These are phyloP conservation scores for Yponomeuta sedellus DNA, from an alignment of 2,888 invertebrate species.

Conservation along the genomic window DNA sequence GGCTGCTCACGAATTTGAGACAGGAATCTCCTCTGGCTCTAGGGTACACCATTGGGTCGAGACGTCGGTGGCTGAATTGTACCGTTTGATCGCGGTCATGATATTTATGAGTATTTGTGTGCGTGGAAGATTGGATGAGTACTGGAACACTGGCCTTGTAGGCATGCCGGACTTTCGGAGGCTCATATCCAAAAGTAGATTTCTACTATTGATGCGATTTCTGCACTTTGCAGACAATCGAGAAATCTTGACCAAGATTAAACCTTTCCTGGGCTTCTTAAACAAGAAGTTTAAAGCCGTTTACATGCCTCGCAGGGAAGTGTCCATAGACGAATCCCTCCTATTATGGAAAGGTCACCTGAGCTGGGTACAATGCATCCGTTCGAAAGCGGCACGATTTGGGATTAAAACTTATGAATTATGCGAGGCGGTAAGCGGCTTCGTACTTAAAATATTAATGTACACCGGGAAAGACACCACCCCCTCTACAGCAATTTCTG, in stretches of 20 bases:
- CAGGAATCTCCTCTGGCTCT: no score
- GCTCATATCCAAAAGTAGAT: conserved; percentile 20
- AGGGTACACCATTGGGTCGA: no score
- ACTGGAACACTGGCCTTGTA: conserved; percentile 21
- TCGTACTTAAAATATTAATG: conserved; percentile 17
- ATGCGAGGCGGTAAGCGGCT: conserved; percentile 27
- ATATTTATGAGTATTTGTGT: conserved; percentile 10
- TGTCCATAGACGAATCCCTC: conserved; percentile 27
- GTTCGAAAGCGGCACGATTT: conserved; percentile 30
- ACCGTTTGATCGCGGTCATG: not conserved
- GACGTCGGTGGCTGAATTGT: no score
- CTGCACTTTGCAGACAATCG: conserved; percentile 23
- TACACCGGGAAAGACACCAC: conserved; percentile 21
- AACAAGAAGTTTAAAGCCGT: conserved; percentile 18
- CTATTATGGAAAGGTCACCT: conserved; percentile 29
- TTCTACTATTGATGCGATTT: conserved; percentile 19
- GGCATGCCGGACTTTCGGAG: conserved; percentile 20
- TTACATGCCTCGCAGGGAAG: conserved; percentile 15
- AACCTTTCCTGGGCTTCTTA: conserved; percentile 18
- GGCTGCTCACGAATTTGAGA: no score
- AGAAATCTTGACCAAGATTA: conserved; percentile 20
- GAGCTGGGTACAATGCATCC: conserved; percentile 30
- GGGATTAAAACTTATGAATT: conserved; percentile 31
- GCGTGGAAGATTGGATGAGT: conserved; percentile 19
- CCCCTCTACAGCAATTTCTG: no score